Evolutionary conservation across 2,113 vertebrate species (phyloP), one percentile per base, ranked within the genome.

Genomic region (Bostrychus sinensis): DNA sequence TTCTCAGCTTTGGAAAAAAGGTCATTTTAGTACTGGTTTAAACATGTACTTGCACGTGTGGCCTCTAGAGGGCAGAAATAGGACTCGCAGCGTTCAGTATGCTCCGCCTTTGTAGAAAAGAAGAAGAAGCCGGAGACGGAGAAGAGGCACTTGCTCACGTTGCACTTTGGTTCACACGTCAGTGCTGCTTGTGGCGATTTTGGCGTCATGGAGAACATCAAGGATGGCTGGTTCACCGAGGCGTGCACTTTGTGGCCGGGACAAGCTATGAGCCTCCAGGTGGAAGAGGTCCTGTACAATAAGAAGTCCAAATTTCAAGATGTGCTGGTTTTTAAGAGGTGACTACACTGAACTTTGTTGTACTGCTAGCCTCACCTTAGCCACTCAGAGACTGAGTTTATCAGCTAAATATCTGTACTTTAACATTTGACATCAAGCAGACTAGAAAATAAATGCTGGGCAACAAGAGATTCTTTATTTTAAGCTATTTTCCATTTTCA

Each of bases 141-240:
- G 28, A 26, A n/a, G 25, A 28, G 16, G 30, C 53, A 32, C 30
- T 41, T 10, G 37, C 41, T 62, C 73, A 55, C 71, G 19, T 26
- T 75, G 78, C 63, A 62, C 78, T 46, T 48, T 70, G 62, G 38
- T 19, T 66, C 42, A 75, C 84, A 48, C 81, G 64, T 59, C 77
- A 17, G 48, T 55, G 5, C 22, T 36, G 38, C 58, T 28, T 30
- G 62, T 60, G 46, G 62, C 39, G 55, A 7, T 1, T 59, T 17
- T 4, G 42, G 45, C 38, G 77, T 30, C 4, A 94, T 93, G 92
- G 91, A 93, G 61, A 84, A 80, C 78, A 92, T 96, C 61, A 94
- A 91, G 61, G 94, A 95, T 58, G 96, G 96, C n/a, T 97, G 96
- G 96, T 97, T 98, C 85, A 95, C 94, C 2, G 96, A 98, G 75